Percentiles rank a stretch among this genome's conserved stretches.
phyloP scores from a whole-genome alignment of 2,797 vertebrate genomes.

The Nyctibius grandis region DNA sequence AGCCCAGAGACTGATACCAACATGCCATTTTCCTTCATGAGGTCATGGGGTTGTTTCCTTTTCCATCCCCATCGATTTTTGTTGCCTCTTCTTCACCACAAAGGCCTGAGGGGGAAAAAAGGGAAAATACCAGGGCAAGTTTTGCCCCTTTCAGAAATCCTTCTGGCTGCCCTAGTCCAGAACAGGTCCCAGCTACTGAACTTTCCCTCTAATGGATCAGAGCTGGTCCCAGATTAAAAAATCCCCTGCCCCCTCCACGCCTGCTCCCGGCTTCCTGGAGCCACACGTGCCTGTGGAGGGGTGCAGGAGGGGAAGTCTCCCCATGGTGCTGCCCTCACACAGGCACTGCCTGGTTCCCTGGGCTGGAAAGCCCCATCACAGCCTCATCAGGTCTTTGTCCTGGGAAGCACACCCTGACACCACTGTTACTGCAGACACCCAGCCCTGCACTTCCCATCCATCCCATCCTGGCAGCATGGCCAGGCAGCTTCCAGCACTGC shows the following conservation, averaged over 20 bases:
- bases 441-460: background rate
- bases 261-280: background rate
- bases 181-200: background rate
- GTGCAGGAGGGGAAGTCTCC: background rate
- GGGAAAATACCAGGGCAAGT: background rate
- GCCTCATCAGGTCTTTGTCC: background rate
- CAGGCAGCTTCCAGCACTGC: background rate
- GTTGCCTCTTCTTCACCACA: rapidly evolving
- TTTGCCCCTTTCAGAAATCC: background rate
- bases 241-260: rapidly evolving
- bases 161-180: background rate
- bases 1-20: background rate
- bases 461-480: background rate
- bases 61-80: background rate
- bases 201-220: background rate
- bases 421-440: background rate
- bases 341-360: background rate
- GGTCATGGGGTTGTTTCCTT: background rate
- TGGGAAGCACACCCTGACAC: background rate
- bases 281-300: rapidly evolving
- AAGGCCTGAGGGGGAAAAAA: background rate
- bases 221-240: background rate
- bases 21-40: background rate
- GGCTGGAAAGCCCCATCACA: background rate
- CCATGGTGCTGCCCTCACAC: background rate